Evolutionary conservation across 2,888 invertebrate species (phyloP).

Genomic region (Dione vanillae): DNA sequence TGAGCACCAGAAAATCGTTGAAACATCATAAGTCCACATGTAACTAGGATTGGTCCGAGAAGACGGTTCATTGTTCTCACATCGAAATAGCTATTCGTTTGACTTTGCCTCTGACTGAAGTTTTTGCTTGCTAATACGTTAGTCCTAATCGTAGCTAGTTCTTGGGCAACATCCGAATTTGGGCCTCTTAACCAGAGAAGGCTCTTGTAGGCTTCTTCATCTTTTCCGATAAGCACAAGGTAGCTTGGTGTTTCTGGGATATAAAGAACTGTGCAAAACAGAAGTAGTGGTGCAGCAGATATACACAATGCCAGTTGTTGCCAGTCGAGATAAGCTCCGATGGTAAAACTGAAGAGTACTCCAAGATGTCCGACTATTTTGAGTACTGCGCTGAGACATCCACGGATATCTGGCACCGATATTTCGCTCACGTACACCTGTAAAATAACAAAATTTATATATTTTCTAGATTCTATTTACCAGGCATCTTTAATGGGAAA

Average conservation of each 20-base stretch:
- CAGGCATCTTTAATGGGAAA: too few species aligned
- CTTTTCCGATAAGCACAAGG: slow-evolving; percentile 89
- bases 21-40: slow-evolving; percentile 95
- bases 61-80: slow-evolving; percentile 77
- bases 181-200: slow-evolving; percentile 93
- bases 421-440: slow-evolving; percentile 96
- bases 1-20: slow-evolving; percentile 93
- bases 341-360: slow-evolving; percentile 91
- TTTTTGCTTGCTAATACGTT: slow-evolving; percentile 86
- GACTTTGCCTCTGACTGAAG: slow-evolving; percentile 77
- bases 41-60: slow-evolving; percentile 90
- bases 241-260: slow-evolving; percentile 96
- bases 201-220: slow-evolving; percentile 86
- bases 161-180: slow-evolving; percentile 89
- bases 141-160: slow-evolving; percentile 88
- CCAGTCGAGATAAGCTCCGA: slow-evolving; percentile 94
- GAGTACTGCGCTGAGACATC: slow-evolving; percentile 92
- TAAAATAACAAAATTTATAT: slow-evolving; percentile 47
- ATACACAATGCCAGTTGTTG: slow-evolving; percentile 92
- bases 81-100: slow-evolving; percentile 75
- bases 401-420: slow-evolving; percentile 93
- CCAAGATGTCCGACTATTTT: slow-evolving; percentile 95
- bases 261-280: slow-evolving; percentile 89
- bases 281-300: slow-evolving; percentile 89
- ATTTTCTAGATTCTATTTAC: too few species aligned